phyloP scores from a whole-genome alignment of 2,888 invertebrate species.

The Microdon myrmicae region DNA sequence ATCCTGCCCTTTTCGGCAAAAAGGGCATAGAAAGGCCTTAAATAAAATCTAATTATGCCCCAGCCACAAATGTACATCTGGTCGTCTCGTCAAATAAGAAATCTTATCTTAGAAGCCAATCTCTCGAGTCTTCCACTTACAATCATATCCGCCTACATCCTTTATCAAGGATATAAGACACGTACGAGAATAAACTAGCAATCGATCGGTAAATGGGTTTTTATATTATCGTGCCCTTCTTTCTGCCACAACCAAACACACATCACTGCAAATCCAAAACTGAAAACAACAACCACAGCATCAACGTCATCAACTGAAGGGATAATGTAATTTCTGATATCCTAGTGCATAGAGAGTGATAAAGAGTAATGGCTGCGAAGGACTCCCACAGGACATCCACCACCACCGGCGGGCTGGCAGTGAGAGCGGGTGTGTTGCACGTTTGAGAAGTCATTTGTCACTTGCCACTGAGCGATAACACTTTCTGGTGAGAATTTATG shows the following conservation, averaged over 20 bases:
- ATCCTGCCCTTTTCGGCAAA: too few relatives aligned
- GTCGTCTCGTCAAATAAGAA: too few relatives aligned
- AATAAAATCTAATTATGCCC: too few relatives aligned
- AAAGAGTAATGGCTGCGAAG: slow-evolving; percentile 24
- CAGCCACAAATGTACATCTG: too few relatives aligned
- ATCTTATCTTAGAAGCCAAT: too few relatives aligned
- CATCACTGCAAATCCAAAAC: slow-evolving; percentile 48
- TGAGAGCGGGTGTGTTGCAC: slow-evolving; percentile 19
- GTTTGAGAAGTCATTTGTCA: slow-evolving; percentile 53
- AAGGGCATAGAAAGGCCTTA: too few relatives aligned
- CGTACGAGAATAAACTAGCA: slow-evolving; percentile 22
- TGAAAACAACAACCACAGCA: not conserved
- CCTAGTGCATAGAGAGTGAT: slow-evolving; percentile 25
- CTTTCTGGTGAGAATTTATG: slow-evolving; percentile 51
- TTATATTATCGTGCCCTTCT: slow-evolving; percentile 10
- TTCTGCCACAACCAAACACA: slow-evolving; percentile 32
- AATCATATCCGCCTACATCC: too few relatives aligned
- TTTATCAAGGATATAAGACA: too few relatives aligned
- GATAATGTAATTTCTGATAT: slow-evolving; percentile 51
- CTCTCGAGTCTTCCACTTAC: too few relatives aligned
- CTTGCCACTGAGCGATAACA: slow-evolving; percentile 51
- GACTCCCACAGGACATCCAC: slow-evolving; percentile 10
- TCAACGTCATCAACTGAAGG: slow-evolving; percentile 22
- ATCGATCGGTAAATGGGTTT: slow-evolving; percentile 42
- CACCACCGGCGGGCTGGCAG: not conserved